Conservation (phyloP, 2,797 vertebrate species). For the Pyrocephalus nanus region DNA sequence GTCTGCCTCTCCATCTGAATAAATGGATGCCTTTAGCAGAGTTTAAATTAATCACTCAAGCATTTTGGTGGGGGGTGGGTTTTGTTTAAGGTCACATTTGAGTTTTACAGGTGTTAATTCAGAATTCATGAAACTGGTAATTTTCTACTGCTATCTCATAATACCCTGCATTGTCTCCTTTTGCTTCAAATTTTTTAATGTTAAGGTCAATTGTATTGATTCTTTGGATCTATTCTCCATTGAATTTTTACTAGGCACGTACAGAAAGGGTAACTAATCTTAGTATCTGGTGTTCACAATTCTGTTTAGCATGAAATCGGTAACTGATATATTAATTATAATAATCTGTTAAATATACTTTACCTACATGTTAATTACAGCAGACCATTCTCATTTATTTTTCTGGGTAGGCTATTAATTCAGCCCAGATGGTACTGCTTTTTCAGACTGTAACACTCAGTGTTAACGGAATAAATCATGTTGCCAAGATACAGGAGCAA, state of each 20-base stretch:
- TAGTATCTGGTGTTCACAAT: slow-evolving; percentile 76
- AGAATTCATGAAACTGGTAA: slow-evolving; percentile 55
- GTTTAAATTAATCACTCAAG: slow-evolving; percentile 40
- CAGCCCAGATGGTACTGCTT: slow-evolving; percentile 81
- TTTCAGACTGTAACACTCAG: slow-evolving; percentile 76
- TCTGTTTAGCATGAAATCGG: slow-evolving; percentile 79
- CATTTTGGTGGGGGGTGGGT: background rate
- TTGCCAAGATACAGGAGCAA: slow-evolving; percentile 82
- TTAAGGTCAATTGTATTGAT: slow-evolving; percentile 79
- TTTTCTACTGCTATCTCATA: slow-evolving; percentile 58
- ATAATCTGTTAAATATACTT: slow-evolving; percentile 84
- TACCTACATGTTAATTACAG: slow-evolving; percentile 83
- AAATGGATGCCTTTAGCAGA: background rate
- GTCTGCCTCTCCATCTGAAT: background rate
- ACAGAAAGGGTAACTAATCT: slow-evolving; percentile 72
- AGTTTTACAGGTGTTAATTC: slow-evolving; percentile 54
- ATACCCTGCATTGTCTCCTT: slow-evolving; percentile 15
- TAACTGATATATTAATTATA: slow-evolving; percentile 84
- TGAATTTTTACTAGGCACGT: slow-evolving; percentile 48
- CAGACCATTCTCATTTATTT: slow-evolving; percentile 81
- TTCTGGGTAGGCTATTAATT: slow-evolving; percentile 82
- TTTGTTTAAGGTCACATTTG: slow-evolving; percentile 38
- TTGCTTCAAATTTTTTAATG: slow-evolving; percentile 67
- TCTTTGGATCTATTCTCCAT: slow-evolving; percentile 53
- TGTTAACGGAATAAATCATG: slow-evolving; percentile 81